These are phyloP conservation scores for Stegodyphus mimosarum DNA, from an alignment of 1,140 invertebrate genomes.

Conservation along the genomic window DNA sequence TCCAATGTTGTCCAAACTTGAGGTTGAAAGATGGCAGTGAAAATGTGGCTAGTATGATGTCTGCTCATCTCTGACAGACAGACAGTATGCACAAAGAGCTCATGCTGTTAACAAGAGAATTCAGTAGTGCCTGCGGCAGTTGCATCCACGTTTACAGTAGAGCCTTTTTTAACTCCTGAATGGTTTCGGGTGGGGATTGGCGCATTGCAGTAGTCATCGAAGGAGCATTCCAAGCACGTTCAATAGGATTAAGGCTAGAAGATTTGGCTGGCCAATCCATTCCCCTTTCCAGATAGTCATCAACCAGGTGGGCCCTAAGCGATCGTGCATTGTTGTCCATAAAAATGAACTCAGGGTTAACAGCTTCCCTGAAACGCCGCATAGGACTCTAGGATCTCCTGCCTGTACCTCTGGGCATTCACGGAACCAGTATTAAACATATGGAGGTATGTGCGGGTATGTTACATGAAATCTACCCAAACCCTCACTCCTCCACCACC, in stretches of 20 bases:
- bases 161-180: neutral
- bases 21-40: too few relatives aligned
- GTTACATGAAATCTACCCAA: constrained; percentile 3
- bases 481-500: neutral
- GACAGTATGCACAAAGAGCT: neutral
- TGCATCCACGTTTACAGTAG: neutral
- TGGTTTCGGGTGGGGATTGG: constrained; percentile 3
- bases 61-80: neutral
- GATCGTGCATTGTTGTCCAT: constrained; percentile 1
- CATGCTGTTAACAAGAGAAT: neutral
- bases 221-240: constrained; percentile 8
- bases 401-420: constrained; percentile 16
- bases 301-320: neutral
- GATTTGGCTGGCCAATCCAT: constrained; percentile 3
- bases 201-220: neutral
- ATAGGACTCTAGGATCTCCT: constrained; percentile 8
- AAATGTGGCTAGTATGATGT: too few relatives aligned
- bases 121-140: neutral
- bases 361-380: constrained; percentile 4
- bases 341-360: constrained; percentile 10
- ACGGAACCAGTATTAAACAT: constrained; percentile 11
- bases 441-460: constrained; percentile 11
- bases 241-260: neutral
- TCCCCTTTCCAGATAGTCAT: neutral
- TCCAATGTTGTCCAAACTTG: too few relatives aligned